phyloP scores from a whole-genome alignment of 2,113 vertebrate genomes.

The Amblyopsis rosae region DNA sequence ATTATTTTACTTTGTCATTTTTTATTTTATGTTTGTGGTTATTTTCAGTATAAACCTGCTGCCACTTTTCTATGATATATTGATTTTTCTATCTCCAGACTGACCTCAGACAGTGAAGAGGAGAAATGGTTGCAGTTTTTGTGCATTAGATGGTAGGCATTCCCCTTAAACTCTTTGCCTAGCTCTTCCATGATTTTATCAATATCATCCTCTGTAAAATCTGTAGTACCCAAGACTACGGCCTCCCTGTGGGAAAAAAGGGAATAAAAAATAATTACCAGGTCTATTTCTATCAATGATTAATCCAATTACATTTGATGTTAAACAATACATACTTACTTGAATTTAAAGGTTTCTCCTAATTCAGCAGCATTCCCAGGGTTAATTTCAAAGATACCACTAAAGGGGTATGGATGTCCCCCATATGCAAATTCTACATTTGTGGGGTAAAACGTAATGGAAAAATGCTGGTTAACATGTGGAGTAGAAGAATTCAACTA shows the following conservation, averaged over 20 bases:
- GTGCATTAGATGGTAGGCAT: constrained; percentile 88
- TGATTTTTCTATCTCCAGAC: not conserved
- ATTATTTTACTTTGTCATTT: not conserved
- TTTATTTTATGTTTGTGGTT: not conserved
- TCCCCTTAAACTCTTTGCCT: constrained; percentile 89
- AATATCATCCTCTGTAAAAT: constrained; percentile 89
- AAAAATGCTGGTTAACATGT: constrained; percentile 11
- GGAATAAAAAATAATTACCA: not conserved
- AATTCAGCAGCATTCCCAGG: constrained; percentile 88
- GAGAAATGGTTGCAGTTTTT: constrained; percentile 93
- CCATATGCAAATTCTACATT: constrained; percentile 91
- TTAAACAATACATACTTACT: constrained; percentile 74
- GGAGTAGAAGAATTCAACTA: not conserved
- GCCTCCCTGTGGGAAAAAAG: constrained; percentile 79
- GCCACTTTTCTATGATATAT: not conserved
- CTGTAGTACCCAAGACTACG: constrained; percentile 87
- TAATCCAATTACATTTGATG: not conserved
- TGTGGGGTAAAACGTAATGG: constrained; percentile 46
- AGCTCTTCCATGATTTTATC: constrained; percentile 92
- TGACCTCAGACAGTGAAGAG: constrained; percentile 87
- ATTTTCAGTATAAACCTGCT: not conserved
- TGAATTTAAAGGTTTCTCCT: constrained; percentile 96
- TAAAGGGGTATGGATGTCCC: constrained; percentile 93
- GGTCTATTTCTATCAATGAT: not conserved
- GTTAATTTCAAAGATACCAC: constrained; percentile 93